Evolutionary conservation across 2,113 vertebrate species (phyloP).

Genomic region (Echinops telfairi): DNA sequence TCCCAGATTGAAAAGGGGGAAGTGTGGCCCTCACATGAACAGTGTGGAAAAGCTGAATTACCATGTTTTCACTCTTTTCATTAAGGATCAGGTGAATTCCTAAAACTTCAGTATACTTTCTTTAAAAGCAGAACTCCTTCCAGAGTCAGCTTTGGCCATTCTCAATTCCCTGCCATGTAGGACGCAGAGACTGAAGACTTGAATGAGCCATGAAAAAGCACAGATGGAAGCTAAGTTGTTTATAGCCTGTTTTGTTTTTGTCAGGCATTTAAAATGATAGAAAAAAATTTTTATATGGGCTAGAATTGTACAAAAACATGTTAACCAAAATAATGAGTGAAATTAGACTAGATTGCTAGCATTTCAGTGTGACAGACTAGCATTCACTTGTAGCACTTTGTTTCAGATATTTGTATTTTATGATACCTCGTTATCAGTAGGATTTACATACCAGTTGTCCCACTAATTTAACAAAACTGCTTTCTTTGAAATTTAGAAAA

Average conservation of each 20-base stretch:
- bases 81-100: background rate
- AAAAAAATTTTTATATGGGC: conserved; percentile 23
- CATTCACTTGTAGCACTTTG: conserved; percentile 5
- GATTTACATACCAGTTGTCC: background rate
- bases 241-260: background rate
- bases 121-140: background rate
- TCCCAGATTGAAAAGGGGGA: background rate
- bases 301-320: conserved; percentile 5
- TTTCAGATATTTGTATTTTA: background rate
- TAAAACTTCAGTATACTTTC: background rate
- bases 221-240: background rate
- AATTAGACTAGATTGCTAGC: background rate
- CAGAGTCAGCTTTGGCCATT: background rate
- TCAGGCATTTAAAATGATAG: conserved; percentile 23
- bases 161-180: background rate
- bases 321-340: conserved; percentile 36
- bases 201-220: background rate
- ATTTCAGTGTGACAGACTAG: background rate
- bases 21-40: background rate
- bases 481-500: conserved; percentile 45
- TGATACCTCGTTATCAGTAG: conserved; percentile 15
- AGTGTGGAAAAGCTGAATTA: background rate
- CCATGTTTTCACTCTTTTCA: background rate
- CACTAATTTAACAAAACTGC: conserved; percentile 25
- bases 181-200: background rate